A percentile compares a stretch with the other conserved stretches of the same genome.
Conservation (phyloP, 2,888 invertebrate species). For the Spodoptera picta region DNA sequence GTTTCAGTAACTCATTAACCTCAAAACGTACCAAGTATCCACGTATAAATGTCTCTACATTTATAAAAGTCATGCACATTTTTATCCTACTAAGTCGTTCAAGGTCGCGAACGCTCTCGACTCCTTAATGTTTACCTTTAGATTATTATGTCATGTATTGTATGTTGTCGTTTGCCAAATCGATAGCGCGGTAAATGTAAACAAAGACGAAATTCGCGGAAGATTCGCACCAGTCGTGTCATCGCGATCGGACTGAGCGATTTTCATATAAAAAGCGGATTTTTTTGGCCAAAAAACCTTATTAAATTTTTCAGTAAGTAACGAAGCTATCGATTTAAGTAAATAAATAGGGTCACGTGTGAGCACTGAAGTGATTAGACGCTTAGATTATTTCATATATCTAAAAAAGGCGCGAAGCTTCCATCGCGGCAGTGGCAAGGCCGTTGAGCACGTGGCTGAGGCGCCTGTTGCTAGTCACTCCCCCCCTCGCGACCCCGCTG, state of each 20-base stretch:
- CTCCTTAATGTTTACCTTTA: constrained; percentile 22
- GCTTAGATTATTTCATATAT: constrained; percentile 64
- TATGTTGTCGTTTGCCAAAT: constrained; percentile 36
- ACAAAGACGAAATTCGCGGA: constrained; percentile 35
- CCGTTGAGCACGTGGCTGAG: constrained; percentile 82
- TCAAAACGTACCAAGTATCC: constrained; percentile 14
- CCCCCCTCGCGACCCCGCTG: constrained; percentile 55
- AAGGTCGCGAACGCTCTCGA: constrained; percentile 23
- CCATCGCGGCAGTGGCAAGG: constrained; percentile 81
- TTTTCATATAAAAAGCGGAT: constrained; percentile 14
- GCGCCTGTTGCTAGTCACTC: constrained; percentile 84
- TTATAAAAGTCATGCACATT: constrained; percentile 10
- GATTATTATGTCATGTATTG: constrained; percentile 24
- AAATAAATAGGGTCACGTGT: constrained; percentile 20
- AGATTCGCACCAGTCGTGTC: constrained; percentile 3
- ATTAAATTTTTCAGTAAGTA: constrained; percentile 1
- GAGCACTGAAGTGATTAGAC: constrained; percentile 39
- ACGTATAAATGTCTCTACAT: constrained; percentile 1
- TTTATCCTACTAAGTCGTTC: constrained; percentile 7
- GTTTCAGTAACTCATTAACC: constrained; percentile 19
- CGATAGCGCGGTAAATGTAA: constrained; percentile 41
- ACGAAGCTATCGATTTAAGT: constrained; percentile 21
- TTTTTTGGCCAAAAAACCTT: not conserved
- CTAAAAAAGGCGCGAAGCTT: constrained; percentile 85
- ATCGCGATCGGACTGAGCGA: constrained; percentile 7